Evolutionary conservation across 2,113 vertebrate species (phyloP), one percentile per base, ranked within the genome.

Genomic region (Misgurnus mizolepis): DNA sequence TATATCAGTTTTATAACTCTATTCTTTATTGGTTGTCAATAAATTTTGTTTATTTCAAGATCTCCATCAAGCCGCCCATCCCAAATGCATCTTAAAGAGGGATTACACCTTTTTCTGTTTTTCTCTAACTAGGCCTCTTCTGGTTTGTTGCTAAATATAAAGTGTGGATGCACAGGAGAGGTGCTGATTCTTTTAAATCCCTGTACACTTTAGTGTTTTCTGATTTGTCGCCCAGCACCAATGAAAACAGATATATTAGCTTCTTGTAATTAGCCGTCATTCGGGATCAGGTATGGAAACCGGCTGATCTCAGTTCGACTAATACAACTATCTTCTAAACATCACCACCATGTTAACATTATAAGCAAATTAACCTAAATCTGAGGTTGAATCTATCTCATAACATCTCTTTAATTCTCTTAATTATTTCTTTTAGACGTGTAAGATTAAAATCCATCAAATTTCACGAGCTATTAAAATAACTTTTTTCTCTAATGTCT

Each of bases 71-170:
- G 27, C 27, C 27, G 27, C 27, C 27, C 27, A 34, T 34, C 27
- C 27, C 27, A 34, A 34, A 34, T 34, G 27, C 27, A 34, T 34
- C 27, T 34, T 34, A 34, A 34, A 34, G 43, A 7, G 11, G 18
- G 49, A 17, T 34, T 62, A 34, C 27, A 34, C 27, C 27, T 34
- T 34, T 34, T 3, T 34, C 27, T 34, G 27, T 17, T 78, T 74
- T 49, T 67, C 27, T 82, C 71, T 41, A 78, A 78, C 47, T 56
- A 43, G 49, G 68, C 41, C 34, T 73, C 55, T 62, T 80, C 39
- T 4, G 60, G 65, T 50, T 45, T 73, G 67, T 82, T 68, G 64
- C 27, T 53, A 74, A 62, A 68, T 67, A 79, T 61, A 79, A 61
- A 73, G 47, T 22, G n/a, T 17, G 39, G 64, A 65, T 68, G 43